Conservation (phyloP, 2,888 invertebrate species). For the Andrena chrysosceles region DNA sequence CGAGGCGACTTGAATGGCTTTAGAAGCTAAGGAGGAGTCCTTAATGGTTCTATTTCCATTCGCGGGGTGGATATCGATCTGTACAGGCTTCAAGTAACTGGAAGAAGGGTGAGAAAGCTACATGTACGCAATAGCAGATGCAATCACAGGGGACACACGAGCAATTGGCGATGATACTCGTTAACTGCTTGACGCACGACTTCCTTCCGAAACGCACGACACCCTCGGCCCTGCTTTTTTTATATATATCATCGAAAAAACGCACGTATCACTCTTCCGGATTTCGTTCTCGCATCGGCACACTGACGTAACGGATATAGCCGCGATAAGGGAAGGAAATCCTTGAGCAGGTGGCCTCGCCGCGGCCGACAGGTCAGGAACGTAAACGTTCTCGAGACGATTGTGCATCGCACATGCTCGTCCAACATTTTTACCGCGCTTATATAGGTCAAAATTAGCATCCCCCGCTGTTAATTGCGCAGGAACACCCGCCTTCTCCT, state of each 20-base stretch:
- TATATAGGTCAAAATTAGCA: slow-evolving; percentile 82
- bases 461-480: slow-evolving; percentile 78
- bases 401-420: slow-evolving; percentile 76
- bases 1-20: too few relatives aligned
- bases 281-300: slow-evolving; percentile 58
- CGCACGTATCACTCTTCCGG: slow-evolving; percentile 61
- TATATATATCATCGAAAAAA: slow-evolving; percentile 43
- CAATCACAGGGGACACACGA: slow-evolving; percentile 20
- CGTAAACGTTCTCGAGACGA: slow-evolving; percentile 69
- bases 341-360: slow-evolving; percentile 68
- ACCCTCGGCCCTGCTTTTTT: slow-evolving; percentile 6
- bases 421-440: slow-evolving; percentile 74
- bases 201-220: slow-evolving; percentile 59
- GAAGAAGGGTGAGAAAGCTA: not conserved
- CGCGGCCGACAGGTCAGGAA: slow-evolving; percentile 59
- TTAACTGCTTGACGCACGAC: slow-evolving; percentile 66
- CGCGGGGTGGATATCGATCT: not conserved
- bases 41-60: not conserved
- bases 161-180: slow-evolving; percentile 32
- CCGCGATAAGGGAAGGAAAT: slow-evolving; percentile 67
- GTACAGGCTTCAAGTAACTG: too few relatives aligned
- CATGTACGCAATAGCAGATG: not conserved
- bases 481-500: slow-evolving; percentile 53
- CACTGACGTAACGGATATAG: slow-evolving; percentile 58
- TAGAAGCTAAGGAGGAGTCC: too few relatives aligned